phyloP scores from a whole-genome alignment of 2,797 vertebrate species.

The Odontamblyopus lacepedii region DNA sequence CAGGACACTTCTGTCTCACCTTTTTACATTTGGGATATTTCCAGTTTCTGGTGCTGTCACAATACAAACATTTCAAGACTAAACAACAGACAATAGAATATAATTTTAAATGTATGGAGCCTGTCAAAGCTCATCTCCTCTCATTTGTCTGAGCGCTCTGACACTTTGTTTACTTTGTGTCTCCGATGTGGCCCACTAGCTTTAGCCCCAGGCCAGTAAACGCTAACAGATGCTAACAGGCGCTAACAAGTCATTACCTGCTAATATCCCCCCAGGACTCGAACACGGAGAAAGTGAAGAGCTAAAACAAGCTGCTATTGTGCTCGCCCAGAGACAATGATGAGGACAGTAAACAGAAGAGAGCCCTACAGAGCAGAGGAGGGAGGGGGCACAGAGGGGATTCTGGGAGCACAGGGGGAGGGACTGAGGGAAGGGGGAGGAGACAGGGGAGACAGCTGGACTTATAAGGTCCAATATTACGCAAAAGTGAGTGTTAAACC shows the following conservation, averaged over 20 bases:
- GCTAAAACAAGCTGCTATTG: slow-evolving; percentile 60
- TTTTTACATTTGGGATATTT: too few species aligned
- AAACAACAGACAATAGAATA: too few species aligned
- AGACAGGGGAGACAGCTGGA: slow-evolving; percentile 49
- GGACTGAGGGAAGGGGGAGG: slow-evolving; percentile 52
- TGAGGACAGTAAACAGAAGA: slow-evolving; percentile 36
- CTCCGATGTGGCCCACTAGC: slow-evolving; percentile 47
- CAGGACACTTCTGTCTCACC: too few species aligned
- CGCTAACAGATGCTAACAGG: slow-evolving; percentile 34
- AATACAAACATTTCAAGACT: too few species aligned
- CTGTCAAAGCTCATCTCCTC: slow-evolving; percentile 10
- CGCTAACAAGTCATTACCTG: slow-evolving; percentile 60
- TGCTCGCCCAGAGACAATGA: slow-evolving; percentile 61
- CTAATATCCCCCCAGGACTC: slow-evolving; percentile 24
- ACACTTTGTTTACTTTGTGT: slow-evolving; percentile 59
- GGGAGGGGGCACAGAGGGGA: slow-evolving; percentile 41
- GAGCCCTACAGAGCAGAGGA: neutral
- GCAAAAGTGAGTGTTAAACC: too few species aligned
- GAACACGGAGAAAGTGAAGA: slow-evolving; percentile 41
- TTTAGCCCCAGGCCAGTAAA: slow-evolving; percentile 20
- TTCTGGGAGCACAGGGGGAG: slow-evolving; percentile 45
- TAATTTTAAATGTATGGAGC: too few species aligned
- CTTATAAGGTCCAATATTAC: slow-evolving; percentile 5
- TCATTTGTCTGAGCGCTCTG: slow-evolving; percentile 27
- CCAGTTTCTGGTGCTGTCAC: too few species aligned